These are phyloP conservation scores for Carpatolechia fugitivella DNA, from an alignment of 2,888 invertebrate species.

Conservation along the genomic window DNA sequence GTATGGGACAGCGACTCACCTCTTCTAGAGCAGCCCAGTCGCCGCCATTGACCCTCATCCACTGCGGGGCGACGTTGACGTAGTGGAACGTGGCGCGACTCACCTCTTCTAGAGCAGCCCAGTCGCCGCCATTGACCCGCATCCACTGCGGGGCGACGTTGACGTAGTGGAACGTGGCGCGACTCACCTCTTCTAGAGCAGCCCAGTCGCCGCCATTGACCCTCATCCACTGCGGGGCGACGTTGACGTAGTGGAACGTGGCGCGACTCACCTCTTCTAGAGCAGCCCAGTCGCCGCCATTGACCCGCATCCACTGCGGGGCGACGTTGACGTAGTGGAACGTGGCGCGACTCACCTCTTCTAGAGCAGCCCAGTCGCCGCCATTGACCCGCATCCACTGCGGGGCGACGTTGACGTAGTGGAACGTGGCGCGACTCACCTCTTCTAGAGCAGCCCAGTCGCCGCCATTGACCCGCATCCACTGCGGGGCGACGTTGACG, in stretches of 20 bases:
- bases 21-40: too few relatives aligned
- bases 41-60: too few relatives aligned
- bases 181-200: slow-evolving; percentile 57
- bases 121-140: too few relatives aligned
- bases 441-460: slow-evolving; percentile 63
- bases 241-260: slow-evolving; percentile 61
- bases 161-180: too few relatives aligned
- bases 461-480: too few relatives aligned
- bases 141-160: slow-evolving; percentile 33
- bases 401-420: slow-evolving; percentile 60
- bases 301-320: too few relatives aligned
- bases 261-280: slow-evolving; percentile 56
- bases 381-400: slow-evolving; percentile 62
- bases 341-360: slow-evolving; percentile 45
- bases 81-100: slow-evolving; percentile 57
- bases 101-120: too few relatives aligned
- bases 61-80: too few relatives aligned
- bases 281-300: too few relatives aligned
- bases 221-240: slow-evolving; percentile 60
- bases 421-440: slow-evolving; percentile 53
- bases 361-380: slow-evolving; percentile 67
- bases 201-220: slow-evolving; percentile 69
- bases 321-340: slow-evolving; percentile 40
- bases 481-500: slow-evolving; percentile 41
- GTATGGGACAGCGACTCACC: too few relatives aligned